Conservation (phyloP, 2,113 vertebrate genomes). For the Gobiocypris rarus region DNA sequence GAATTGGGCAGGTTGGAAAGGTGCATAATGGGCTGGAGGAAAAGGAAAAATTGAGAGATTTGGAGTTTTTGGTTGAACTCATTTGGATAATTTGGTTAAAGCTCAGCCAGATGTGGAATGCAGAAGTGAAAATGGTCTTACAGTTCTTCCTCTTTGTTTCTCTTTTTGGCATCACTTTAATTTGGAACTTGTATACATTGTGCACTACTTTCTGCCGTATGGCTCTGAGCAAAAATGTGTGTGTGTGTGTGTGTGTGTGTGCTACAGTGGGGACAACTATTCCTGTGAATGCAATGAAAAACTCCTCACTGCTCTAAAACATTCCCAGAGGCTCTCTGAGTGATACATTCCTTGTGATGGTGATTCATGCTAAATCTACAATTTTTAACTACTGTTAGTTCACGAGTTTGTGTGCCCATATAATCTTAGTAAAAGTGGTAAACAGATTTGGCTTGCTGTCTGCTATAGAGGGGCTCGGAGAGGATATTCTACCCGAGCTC, state of each 20-base stretch:
- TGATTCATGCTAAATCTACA: conserved; percentile 13
- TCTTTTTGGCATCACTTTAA: neutral
- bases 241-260: conserved; percentile 30
- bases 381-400: neutral
- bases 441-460: no score
- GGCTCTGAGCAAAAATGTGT: no score
- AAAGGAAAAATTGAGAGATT: conserved; percentile 22
- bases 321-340: conserved; percentile 9
- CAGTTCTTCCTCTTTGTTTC: neutral
- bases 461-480: no score
- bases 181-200: no score
- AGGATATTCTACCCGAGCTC: no score
- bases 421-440: no score
- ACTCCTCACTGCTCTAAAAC: neutral
- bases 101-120: conserved; percentile 7
- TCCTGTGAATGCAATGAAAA: neutral
- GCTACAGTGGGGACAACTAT: conserved; percentile 2
- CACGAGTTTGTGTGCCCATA: no score
- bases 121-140: neutral
- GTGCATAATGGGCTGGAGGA: conserved; percentile 44
- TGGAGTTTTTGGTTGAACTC: neutral
- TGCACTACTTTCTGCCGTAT: no score
- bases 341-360: conserved; percentile 4
- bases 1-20: conserved; percentile 67
- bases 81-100: conserved; percentile 13